Evolutionary conservation across 2,113 vertebrate species (phyloP).

Genomic region (Heterotilapia buettikoferi): DNA sequence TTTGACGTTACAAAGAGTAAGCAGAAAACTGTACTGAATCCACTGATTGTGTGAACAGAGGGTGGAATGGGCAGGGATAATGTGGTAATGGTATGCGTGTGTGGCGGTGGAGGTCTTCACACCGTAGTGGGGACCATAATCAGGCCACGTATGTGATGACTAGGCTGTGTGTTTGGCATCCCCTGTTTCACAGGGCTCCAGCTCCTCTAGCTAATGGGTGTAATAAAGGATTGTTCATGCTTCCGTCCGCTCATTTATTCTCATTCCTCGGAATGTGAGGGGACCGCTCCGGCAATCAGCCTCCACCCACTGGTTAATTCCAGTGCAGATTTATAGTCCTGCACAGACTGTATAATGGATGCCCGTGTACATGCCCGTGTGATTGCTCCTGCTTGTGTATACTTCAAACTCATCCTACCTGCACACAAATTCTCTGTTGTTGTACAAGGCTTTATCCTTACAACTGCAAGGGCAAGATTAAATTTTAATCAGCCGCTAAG

Average conservation of each 20-base stretch:
- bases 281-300: slow-evolving; percentile 81
- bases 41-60: slow-evolving; percentile 2
- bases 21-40: not conserved
- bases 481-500: slow-evolving; percentile 86
- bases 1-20: slow-evolving; percentile 3
- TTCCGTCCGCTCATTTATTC: slow-evolving; percentile 87
- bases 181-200: slow-evolving; percentile 68
- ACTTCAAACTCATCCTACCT: not conserved
- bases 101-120: slow-evolving; percentile 1
- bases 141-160: slow-evolving; percentile 32
- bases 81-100: slow-evolving; percentile 34
- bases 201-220: slow-evolving; percentile 81
- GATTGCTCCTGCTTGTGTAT: slow-evolving; percentile 1
- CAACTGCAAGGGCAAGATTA: slow-evolving; percentile 81
- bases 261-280: slow-evolving; percentile 83
- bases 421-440: not conserved
- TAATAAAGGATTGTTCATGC: slow-evolving; percentile 91
- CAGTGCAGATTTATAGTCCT: slow-evolving; percentile 82
- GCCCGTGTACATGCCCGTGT: not conserved
- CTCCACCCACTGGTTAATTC: slow-evolving; percentile 76
- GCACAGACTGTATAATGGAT: slow-evolving; percentile 81
- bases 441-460: slow-evolving; percentile 67
- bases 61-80: not conserved
- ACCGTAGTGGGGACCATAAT: slow-evolving; percentile 38
- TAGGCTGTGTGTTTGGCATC: slow-evolving; percentile 41